Conservation (phyloP, 1,140 invertebrate genomes). For the Linepithema humile region DNA sequence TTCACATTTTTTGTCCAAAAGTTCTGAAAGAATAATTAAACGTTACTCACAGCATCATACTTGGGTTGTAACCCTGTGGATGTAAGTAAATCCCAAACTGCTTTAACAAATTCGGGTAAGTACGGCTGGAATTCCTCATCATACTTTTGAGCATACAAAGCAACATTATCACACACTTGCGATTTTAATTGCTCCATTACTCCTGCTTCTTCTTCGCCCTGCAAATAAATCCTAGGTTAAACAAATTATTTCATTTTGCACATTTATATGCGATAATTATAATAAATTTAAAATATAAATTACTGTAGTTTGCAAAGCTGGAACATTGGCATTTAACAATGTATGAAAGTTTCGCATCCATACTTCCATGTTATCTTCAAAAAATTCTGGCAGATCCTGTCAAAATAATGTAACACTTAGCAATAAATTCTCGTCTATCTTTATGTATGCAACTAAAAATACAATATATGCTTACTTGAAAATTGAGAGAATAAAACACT, state of each 20-base stretch:
- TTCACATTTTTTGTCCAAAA: neutral
- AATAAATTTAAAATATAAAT: constrained; percentile 60
- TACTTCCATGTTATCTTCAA: constrained; percentile 97
- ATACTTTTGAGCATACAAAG: constrained; percentile 98
- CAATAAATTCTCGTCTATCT: constrained; percentile 8
- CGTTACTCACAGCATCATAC: constrained; percentile 91
- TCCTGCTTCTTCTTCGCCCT: constrained; percentile 95
- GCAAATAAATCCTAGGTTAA: constrained; percentile 71
- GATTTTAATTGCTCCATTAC: constrained; percentile 96
- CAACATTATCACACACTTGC: constrained; percentile 97
- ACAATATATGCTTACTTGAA: constrained; percentile 87
- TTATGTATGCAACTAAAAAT: neutral
- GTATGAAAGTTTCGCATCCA: constrained; percentile 97
- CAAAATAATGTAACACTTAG: constrained; percentile 23
- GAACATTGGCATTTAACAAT: constrained; percentile 92
- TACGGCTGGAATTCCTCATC: constrained; percentile 97
- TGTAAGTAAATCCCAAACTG: constrained; percentile 95
- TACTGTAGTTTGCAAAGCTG: constrained; percentile 88
- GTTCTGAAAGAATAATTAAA: neutral
- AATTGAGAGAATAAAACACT: constrained; percentile 98
- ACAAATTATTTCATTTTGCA: neutral
- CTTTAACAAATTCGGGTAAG: constrained; percentile 95
- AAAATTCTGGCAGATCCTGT: constrained; percentile 98
- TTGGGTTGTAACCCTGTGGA: constrained; percentile 93
- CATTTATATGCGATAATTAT: neutral